Percentiles rank a stretch among this genome's conserved stretches.
Evolutionary conservation across 2,797 vertebrate genomes (phyloP).

Genomic region (Garrulus glandarius): DNA sequence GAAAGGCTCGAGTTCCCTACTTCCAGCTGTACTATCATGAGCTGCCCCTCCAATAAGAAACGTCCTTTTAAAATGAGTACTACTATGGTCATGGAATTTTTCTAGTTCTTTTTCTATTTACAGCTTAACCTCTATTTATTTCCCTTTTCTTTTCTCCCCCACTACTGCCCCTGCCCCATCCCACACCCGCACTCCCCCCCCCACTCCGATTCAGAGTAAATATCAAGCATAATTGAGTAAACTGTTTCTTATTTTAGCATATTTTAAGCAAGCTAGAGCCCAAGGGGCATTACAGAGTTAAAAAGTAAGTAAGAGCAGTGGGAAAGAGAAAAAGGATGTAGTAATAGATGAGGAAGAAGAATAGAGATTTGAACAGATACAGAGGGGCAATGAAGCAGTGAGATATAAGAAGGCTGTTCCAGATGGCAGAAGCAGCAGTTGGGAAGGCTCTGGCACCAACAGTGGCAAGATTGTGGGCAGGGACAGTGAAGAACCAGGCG

Average conservation of each 20-base stretch:
- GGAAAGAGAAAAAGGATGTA: not conserved
- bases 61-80: not conserved
- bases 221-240: not conserved
- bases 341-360: not conserved
- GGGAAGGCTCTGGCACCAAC: conserved; percentile 41
- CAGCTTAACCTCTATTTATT: not conserved
- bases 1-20: not conserved
- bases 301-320: not conserved
- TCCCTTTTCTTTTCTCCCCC: not conserved
- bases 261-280: not conserved
- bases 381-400: conserved; percentile 41
- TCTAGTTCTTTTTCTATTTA: not conserved
- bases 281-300: not conserved
- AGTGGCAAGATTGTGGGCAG: conserved; percentile 25
- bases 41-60: not conserved
- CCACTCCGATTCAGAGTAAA: not conserved
- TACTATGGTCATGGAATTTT: not conserved
- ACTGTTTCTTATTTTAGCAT: not conserved
- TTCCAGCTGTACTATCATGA: not conserved
- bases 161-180: no score
- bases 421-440: conserved; percentile 63
- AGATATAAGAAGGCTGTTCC: conserved; percentile 11
- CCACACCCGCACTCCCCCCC: no score
- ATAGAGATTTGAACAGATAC: not conserved
- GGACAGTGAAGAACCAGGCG: not conserved